Evolutionary conservation across 2,797 vertebrate genomes (phyloP).

Genomic region (Rhynchotus rufescens): DNA sequence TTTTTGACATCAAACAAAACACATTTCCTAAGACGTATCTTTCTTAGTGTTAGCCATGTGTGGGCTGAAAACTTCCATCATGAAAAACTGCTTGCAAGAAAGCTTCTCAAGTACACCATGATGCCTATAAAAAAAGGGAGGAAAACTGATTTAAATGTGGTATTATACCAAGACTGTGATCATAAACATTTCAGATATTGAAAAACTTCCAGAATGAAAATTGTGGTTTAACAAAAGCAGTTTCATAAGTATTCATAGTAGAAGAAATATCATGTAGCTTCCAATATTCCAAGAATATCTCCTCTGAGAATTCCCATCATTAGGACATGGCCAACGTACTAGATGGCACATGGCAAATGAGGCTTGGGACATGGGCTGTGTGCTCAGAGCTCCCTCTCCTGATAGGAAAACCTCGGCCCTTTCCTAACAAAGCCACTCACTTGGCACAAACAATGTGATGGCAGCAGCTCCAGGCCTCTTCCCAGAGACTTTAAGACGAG

Average conservation of each 20-base stretch:
- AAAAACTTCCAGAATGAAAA: background rate
- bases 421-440: accelerated
- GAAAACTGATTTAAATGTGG: background rate
- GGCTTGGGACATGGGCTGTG: background rate
- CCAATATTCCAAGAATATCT: background rate
- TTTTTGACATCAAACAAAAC: background rate
- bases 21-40: background rate
- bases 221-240: background rate
- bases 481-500: background rate
- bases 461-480: background rate
- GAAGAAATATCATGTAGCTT: background rate
- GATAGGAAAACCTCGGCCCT: background rate
- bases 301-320: background rate
- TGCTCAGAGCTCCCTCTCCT: conserved; percentile 55
- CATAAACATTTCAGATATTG: background rate
- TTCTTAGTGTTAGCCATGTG: accelerated
- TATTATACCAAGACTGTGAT: background rate
- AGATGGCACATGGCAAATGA: background rate
- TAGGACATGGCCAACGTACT: background rate
- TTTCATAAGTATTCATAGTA: background rate
- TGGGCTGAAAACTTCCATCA: background rate
- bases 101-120: background rate
- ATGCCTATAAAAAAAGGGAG: background rate
- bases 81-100: background rate
- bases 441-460: too few relatives aligned